Evolutionary conservation across 1,140 invertebrate species (phyloP), one percentile per base, ranked within the genome.

Genomic region (Cyclina sinensis): DNA sequence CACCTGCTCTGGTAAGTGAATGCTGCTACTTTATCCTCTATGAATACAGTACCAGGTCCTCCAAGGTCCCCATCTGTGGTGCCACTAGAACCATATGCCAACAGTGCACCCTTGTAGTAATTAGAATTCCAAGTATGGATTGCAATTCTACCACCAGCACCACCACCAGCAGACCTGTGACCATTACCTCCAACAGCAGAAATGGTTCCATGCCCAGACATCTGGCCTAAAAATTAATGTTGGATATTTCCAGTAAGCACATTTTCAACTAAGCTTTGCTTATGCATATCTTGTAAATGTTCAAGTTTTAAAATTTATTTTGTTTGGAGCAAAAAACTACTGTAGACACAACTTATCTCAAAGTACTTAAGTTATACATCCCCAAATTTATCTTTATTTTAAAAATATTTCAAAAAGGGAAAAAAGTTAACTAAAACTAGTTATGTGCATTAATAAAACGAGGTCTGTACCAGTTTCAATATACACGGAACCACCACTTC

Each of bases 1-100:
- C 37, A 87, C 85, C 85, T 84, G 59, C 87, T 92, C 74, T 93
- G 89, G 65, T 90, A 93, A 14, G 48, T 81, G 51, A 86, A 90
- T 54, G 76, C 57, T 32, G 46, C 57, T 12, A 90, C 43, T 35
- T 90, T 90, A 46, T 93, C 93, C 79, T 93, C 93, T 30, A 93
- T 86, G 79, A 93, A 93, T 14, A 93, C 92, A n/a, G 93, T 91
- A 0, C 93, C 93, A 16, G 93, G 91, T 14, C 93, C 93, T 35
- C 90, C 93, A 43, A 89, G 84, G 59, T 92, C 93, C n/a, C 91
- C 91, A 30, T 48, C 51, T 24, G 39, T 85, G 24, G 85, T 88
- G 7, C 92, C 90, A 35, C 76, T 76, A 39, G 74, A 46, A 24
- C 92, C 92, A 82, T 87, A 79, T 2, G 92, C 93, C 24, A 90